These are phyloP conservation scores for Redunca redunca DNA, from an alignment of 2,113 vertebrate genomes.

Conservation along the genomic window DNA sequence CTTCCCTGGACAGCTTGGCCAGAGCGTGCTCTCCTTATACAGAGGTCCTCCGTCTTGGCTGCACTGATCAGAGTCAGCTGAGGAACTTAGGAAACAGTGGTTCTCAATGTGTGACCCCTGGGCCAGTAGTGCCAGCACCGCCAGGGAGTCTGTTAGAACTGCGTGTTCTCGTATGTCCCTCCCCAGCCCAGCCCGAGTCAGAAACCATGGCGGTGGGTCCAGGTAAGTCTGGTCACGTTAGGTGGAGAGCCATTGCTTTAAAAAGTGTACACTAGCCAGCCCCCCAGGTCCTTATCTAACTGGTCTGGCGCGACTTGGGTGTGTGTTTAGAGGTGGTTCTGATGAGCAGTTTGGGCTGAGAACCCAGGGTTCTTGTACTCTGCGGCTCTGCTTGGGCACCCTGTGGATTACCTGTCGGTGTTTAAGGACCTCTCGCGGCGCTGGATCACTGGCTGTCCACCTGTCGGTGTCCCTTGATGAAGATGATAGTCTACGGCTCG, in stretches of 20 bases:
- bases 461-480: not conserved
- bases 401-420: not conserved
- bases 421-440: not conserved
- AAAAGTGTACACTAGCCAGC: not conserved
- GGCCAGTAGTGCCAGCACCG: not conserved
- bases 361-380: not conserved
- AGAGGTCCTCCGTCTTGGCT: not conserved
- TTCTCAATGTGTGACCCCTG: not conserved
- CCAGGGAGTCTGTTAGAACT: not conserved
- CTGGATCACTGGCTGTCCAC: not conserved
- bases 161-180: rapidly evolving
- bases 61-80: too few relatives aligned
- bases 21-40: not conserved
- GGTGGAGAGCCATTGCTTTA: not conserved
- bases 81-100: not conserved
- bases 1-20: too few relatives aligned
- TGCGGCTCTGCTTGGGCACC: not conserved
- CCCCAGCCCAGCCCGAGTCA: not conserved
- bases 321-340: not conserved
- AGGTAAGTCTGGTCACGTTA: not conserved
- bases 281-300: not conserved
- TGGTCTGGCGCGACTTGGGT: not conserved
- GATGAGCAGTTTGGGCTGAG: not conserved
- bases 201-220: not conserved
- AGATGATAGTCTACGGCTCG: not conserved